Evolutionary conservation across 1,140 invertebrate species (phyloP), one percentile per base, ranked within the genome.

Genomic region (Pteromalus puparum): DNA sequence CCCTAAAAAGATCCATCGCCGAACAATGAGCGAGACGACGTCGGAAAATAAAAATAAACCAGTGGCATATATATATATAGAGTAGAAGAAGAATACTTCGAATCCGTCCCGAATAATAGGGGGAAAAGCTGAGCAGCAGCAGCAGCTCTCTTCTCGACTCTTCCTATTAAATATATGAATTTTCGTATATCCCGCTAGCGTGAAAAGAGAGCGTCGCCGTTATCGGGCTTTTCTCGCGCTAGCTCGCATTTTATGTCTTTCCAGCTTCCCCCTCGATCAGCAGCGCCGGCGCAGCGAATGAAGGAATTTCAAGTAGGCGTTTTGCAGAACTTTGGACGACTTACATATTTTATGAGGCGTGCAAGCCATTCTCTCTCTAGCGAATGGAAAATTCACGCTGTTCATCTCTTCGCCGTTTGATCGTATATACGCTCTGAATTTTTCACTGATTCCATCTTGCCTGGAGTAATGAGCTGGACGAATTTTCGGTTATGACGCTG

Each of bases 291-390:
- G 48, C 72, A 53, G 73, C 30, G 53, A 61, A 38, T 61, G 42
- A 21, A 53, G 76, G 67, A 84, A 84, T 84, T 73, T 74, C 46
- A 79, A 79, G 68, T 79, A 79, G 82, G 68, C 76, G 76, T 78
- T 84, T 79, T 84, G 68, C 76, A 84, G 21, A 84, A 78, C 76
- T 84, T 84, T 48, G 82, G n/a, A 84, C 46, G 82, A 84, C 82
- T 84, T 84, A 84, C 76, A 84, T 78, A 84, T 84, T 84, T 84
- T 84, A 84, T 84, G 68, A 30, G 78, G 28, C 76, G 76, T 42
- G 24, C 34, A 30, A 26, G 67, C 5, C 53, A 21, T 61, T 61
- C 53, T 61, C 15, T 61, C 53, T 21, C 21, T 72, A 2, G 18
- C 21, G 13, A 9, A 65, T 13, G 61, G n/a, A 73, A 73, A 84